Base-by-base conservation (phyloP, 1,140 invertebrate species). In the Harpegnathos saltator region DNA sequence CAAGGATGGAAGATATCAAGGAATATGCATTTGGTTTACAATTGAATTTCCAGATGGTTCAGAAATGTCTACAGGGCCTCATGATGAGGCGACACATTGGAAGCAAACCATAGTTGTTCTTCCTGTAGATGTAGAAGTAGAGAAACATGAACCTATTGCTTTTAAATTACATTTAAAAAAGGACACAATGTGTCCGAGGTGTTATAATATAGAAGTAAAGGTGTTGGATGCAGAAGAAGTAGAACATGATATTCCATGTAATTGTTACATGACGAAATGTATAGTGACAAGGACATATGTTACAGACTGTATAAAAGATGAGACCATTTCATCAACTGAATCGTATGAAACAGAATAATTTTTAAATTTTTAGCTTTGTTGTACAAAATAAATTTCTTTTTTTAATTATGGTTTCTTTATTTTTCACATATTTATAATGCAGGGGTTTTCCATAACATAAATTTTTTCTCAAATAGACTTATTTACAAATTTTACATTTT, bases 71-170 rank as follows among this genome's bases (percentile, higher is more conserved):
- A 98, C 98, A 89, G 97, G 97, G 74, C 98, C 97, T 85, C 95
- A 93, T 85, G 95, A 94, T 90, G 96, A 95, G 91, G 95, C 95
- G 83, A 99, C 99, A 19, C 99, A 99, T 95, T 99, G 99, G 99
- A 99, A 99, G 91, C 99, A 99, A 95, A 99, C 98, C 1, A 96
- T 98, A 7, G 96, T 98, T 90, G 97, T 98, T 90, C 95, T 99
- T 56, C 96, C 95, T 86, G 91, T 96, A 86, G 95, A 96, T 84
- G 95, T 96, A 88, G 80, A 93, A 85, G 95, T 98, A 0, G 95
- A 95, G 87, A 92, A 96, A 95, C 97, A 97, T 95, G 96, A 97
- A 62, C 93, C 95, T 15, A 80, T 96, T 48, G 95, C 95, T 12
- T 96, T 94, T 90, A 93, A 95, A 84, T 85, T 96, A 24, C 84